phyloP scores from a whole-genome alignment of 2,888 invertebrate species.

The Eupithecia centaureata region DNA sequence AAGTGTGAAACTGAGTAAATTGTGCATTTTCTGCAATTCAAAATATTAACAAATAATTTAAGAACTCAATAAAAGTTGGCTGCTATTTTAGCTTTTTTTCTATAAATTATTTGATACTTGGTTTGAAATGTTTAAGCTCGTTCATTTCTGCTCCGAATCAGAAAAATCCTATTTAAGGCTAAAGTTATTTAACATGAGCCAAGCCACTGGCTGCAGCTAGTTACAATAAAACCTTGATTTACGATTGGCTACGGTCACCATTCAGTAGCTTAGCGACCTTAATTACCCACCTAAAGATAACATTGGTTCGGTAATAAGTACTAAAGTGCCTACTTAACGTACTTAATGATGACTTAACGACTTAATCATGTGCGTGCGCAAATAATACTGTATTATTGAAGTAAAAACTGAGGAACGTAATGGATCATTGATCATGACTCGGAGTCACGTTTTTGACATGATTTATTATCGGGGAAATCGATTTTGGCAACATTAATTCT shows the following conservation, averaged over 20 bases:
- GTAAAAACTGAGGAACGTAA: constrained; percentile 53
- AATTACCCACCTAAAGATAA: constrained; percentile 51
- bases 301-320: constrained; percentile 34
- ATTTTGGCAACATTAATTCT: neutral
- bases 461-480: constrained; percentile 1
- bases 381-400: constrained; percentile 55
- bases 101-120: no score
- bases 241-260: constrained; percentile 4
- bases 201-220: neutral
- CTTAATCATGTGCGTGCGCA: constrained; percentile 56
- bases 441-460: constrained; percentile 16
- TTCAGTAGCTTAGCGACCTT: constrained; percentile 17
- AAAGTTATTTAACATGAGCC: neutral
- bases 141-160: no score
- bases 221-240: neutral
- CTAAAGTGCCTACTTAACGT: constrained; percentile 37
- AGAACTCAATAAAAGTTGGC: no score
- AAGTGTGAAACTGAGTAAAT: no score
- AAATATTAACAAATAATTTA: no score
- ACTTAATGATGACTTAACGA: constrained; percentile 54
- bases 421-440: constrained; percentile 30
- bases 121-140: no score
- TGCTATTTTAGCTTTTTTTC: no score
- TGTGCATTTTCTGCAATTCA: no score
- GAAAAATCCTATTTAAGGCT: neutral